Percentiles rank a stretch among this genome's conserved stretches.
Conservation (phyloP, 2,888 invertebrate species). For the Cabera pusaria region DNA sequence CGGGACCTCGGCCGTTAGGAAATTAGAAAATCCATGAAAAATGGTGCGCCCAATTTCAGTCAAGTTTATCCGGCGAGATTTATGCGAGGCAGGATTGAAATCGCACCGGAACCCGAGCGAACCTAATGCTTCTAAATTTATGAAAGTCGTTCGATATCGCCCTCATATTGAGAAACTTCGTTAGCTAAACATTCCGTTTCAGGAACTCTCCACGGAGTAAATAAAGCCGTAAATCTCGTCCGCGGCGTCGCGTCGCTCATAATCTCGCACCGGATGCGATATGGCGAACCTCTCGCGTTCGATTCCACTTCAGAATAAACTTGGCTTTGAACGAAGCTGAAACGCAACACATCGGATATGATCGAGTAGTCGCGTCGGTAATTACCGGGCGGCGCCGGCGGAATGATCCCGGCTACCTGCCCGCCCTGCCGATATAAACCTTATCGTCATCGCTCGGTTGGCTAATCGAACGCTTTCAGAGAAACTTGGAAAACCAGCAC, state of each 20-base stretch:
- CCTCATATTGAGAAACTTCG: not conserved
- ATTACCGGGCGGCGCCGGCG: constrained; percentile 10
- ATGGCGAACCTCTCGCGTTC: too few species aligned
- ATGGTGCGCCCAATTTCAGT: constrained; percentile 20
- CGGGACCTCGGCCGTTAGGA: constrained; percentile 12
- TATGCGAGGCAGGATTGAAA: constrained; percentile 20
- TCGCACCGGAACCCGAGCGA: constrained; percentile 9
- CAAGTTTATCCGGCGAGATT: constrained; percentile 23
- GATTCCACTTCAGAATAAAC: too few species aligned
- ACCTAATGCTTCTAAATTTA: constrained; percentile 11
- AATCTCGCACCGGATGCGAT: too few species aligned
- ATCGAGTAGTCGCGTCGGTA: constrained; percentile 2
- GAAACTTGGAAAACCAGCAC: constrained; percentile 38
- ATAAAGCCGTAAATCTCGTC: not conserved
- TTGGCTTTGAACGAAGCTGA: too few species aligned
- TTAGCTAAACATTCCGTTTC: too few species aligned
- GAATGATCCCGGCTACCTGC: constrained; percentile 40
- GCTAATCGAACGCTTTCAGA: constrained; percentile 39
- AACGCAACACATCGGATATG: too few species aligned
- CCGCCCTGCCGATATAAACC: constrained; percentile 43
- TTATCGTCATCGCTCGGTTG: constrained; percentile 31
- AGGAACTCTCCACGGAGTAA: not conserved
- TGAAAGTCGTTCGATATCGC: constrained; percentile 10
- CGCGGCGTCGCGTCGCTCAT: too few species aligned
- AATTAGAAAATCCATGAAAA: constrained; percentile 30